Conservation (phyloP, 2,797 vertebrate species). For the Helostoma temminkii region DNA sequence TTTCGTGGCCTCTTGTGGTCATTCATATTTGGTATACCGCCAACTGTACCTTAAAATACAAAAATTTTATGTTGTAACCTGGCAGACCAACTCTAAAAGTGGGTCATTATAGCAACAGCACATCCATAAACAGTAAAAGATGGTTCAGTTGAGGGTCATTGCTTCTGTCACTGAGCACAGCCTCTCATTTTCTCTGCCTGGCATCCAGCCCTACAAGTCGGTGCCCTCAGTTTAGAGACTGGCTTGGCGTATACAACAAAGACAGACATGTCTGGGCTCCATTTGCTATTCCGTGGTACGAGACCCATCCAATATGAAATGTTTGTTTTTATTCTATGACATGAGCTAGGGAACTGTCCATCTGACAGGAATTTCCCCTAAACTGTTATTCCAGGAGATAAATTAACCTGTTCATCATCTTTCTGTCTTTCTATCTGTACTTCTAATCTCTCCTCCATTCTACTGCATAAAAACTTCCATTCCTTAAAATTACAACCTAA, state of each 20-base stretch:
- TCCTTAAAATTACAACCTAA: background rate
- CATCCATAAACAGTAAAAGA: slow-evolving; percentile 67
- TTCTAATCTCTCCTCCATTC: background rate
- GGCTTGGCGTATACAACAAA: slow-evolving; percentile 56
- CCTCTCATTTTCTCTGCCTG: slow-evolving; percentile 68
- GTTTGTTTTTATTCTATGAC: slow-evolving; percentile 30
- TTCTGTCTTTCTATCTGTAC: slow-evolving; percentile 4
- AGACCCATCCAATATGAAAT: slow-evolving; percentile 54
- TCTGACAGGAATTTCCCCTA: slow-evolving; percentile 15
- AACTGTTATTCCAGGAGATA: background rate
- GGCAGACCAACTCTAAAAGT: slow-evolving; percentile 47
- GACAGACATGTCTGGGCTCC: slow-evolving; percentile 52
- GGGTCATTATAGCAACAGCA: slow-evolving; percentile 48
- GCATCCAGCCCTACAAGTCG: slow-evolving; percentile 63
- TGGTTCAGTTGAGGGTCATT: slow-evolving; percentile 68
- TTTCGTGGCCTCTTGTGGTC: background rate
- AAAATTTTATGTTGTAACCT: slow-evolving; percentile 48
- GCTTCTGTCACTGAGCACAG: slow-evolving; percentile 70
- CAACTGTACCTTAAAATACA: slow-evolving; percentile 34
- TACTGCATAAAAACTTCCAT: background rate
- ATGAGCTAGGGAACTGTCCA: slow-evolving; percentile 2
- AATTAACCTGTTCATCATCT: slow-evolving; percentile 8
- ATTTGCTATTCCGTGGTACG: slow-evolving; percentile 43
- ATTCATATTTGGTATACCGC: slow-evolving; percentile 1
- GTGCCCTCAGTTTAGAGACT: slow-evolving; percentile 62